phyloP scores from a whole-genome alignment of 2,113 vertebrate genomes.

The Nibea albiflora region DNA sequence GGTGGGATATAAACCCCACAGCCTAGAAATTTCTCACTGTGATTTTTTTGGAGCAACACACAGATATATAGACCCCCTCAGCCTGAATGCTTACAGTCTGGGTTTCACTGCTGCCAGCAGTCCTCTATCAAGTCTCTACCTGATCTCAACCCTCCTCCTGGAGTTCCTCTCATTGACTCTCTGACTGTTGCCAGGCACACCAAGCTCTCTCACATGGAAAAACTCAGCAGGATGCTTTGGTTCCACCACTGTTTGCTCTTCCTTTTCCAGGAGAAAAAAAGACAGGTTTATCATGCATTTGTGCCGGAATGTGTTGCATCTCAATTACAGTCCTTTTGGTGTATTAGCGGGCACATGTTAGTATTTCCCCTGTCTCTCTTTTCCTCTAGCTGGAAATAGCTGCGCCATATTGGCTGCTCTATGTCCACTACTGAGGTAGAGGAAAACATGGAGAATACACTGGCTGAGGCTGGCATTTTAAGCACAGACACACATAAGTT shows the following conservation, averaged over 20 bases:
- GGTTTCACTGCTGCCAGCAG: constrained; percentile 38
- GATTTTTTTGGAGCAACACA: neutral
- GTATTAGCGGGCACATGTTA: constrained; percentile 60
- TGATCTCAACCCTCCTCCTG: constrained; percentile 32
- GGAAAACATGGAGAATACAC: neutral
- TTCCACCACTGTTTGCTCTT: constrained; percentile 30
- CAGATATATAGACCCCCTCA: neutral
- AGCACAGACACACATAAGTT: neutral
- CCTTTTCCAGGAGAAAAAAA: constrained; percentile 8
- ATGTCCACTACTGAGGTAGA: neutral
- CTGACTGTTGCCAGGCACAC: constrained; percentile 23
- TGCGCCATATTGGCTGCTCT: neutral
- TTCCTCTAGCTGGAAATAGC: constrained; percentile 10
- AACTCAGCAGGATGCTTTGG: constrained; percentile 43
- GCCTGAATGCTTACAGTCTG: neutral
- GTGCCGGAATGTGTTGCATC: constrained; percentile 41
- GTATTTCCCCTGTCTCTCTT: neutral
- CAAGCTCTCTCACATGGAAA: constrained; percentile 49
- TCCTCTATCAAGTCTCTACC: constrained; percentile 24
- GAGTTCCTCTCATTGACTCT: constrained; percentile 29
- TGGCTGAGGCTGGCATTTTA: neutral
- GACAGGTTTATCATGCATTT: constrained; percentile 1
- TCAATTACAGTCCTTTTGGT: constrained; percentile 70
- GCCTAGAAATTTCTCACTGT: neutral
- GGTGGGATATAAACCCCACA: neutral